phyloP scores from a whole-genome alignment of 2,113 vertebrate genomes.

The Oreochromis niloticus region DNA sequence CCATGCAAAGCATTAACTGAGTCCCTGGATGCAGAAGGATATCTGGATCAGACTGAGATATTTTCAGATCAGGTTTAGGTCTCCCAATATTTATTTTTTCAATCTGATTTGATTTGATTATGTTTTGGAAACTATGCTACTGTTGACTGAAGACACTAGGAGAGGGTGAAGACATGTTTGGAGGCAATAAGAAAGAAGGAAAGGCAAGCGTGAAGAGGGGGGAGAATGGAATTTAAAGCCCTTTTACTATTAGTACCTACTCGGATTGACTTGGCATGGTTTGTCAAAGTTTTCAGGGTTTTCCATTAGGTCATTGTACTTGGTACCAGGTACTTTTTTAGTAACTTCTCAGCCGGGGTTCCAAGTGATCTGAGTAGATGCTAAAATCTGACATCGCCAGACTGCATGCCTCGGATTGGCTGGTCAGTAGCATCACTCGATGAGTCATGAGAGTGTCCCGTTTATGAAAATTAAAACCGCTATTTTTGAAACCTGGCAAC shows the following conservation, averaged over 20 bases:
- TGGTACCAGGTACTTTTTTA: no score
- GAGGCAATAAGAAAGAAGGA: background rate
- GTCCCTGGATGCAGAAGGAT: background rate
- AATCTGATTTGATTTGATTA: background rate
- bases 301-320: no score
- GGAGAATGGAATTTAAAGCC: background rate
- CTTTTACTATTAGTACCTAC: background rate
- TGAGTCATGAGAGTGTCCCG: no score
- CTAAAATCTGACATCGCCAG: no score
- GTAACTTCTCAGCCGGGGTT: no score
- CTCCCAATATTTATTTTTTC: background rate
- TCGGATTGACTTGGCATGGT: no score
- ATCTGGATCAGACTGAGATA: background rate
- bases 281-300: no score
- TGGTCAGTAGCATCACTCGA: no score
- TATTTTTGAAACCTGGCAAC: no score
- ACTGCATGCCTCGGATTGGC: no score
- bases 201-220: background rate
- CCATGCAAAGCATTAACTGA: background rate
- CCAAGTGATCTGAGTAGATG: no score
- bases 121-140: background rate
- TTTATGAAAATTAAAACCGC: no score
- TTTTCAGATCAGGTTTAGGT: background rate
- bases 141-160: background rate
- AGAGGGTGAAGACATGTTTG: background rate